Evolutionary conservation across 2,797 vertebrate species (phyloP).

Genomic region (Vipera ursinii): DNA sequence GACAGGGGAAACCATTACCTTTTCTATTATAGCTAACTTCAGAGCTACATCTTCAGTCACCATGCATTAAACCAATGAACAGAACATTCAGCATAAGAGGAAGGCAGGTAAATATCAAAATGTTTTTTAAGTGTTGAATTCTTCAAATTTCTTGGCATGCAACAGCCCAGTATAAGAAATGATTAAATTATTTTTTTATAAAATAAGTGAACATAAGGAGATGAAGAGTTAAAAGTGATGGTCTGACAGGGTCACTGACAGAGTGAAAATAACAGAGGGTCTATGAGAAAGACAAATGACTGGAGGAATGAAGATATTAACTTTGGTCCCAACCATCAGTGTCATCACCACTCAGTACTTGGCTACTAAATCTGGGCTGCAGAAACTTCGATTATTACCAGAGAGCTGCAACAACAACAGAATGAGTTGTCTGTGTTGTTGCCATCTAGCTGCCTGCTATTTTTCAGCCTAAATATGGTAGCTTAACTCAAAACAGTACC

Average conservation of each 20-base stretch:
- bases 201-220: background rate
- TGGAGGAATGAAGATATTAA: background rate
- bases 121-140: background rate
- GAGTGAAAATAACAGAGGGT: too few species aligned
- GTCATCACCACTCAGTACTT: background rate
- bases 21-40: background rate
- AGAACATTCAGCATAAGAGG: background rate
- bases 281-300: background rate
- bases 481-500: background rate
- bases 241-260: too few species aligned
- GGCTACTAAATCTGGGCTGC: too few species aligned
- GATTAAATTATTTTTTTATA: background rate
- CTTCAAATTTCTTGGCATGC: background rate
- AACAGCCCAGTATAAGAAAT: background rate
- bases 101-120: background rate
- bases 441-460: background rate
- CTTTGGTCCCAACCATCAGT: background rate
- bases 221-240: background rate
- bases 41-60: background rate
- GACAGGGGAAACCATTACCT: background rate
- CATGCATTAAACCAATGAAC: background rate
- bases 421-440: background rate
- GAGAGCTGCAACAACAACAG: background rate
- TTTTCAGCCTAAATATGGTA: background rate
- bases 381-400: background rate